Conservation (phyloP, 2,888 invertebrate species). For the Dorcus parallelipipedus region DNA sequence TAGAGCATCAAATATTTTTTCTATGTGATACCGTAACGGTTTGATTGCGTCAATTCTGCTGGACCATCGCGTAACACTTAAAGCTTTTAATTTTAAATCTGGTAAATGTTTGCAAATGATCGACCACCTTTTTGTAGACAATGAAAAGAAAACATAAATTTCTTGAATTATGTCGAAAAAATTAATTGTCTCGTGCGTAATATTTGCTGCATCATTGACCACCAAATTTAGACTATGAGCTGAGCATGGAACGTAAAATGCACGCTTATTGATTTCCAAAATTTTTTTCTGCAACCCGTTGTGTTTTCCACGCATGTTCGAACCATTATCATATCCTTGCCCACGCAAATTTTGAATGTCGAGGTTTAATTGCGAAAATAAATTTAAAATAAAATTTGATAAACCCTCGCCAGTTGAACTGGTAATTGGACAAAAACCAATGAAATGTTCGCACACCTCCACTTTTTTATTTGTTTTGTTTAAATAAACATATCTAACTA, state of each 20-base stretch:
- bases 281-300: slow-evolving; percentile 30
- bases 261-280: slow-evolving; percentile 26
- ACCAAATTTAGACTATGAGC: slow-evolving; percentile 28
- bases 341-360: slow-evolving; percentile 22
- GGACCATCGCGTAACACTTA: slow-evolving; percentile 20
- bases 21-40: slow-evolving; percentile 13
- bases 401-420: neutral
- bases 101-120: slow-evolving; percentile 21
- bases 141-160: slow-evolving; percentile 31
- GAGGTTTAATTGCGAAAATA: slow-evolving; percentile 13
- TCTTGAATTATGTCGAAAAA: slow-evolving; percentile 26
- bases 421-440: neutral
- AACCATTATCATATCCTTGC: slow-evolving; percentile 32
- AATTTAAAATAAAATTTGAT: slow-evolving; percentile 12
- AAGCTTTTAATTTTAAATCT: slow-evolving; percentile 25
- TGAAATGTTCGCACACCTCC: too few species aligned
- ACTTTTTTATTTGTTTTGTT: too few species aligned
- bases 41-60: slow-evolving; percentile 14
- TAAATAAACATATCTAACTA: too few species aligned
- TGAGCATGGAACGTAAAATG: slow-evolving; percentile 32
- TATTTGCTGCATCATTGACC: slow-evolving; percentile 32
- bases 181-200: slow-evolving; percentile 16
- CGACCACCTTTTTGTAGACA: slow-evolving; percentile 24
- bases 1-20: slow-evolving; percentile 24
- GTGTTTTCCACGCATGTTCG: slow-evolving; percentile 32